Evolutionary conservation across 1,140 invertebrate species (phyloP).

Genomic region (Spodoptera frugiperda): DNA sequence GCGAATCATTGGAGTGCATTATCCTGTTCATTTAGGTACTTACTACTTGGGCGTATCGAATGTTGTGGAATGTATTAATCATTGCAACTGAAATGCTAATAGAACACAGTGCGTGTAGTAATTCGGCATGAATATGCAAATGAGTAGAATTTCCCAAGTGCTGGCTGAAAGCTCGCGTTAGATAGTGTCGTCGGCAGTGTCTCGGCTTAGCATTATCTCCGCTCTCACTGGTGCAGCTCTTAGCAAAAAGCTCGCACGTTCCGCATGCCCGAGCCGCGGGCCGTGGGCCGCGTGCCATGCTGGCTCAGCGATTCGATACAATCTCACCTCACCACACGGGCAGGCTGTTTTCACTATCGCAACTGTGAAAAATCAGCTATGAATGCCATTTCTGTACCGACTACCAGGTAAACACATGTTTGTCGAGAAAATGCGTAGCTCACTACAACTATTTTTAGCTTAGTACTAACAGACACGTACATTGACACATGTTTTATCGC

Average conservation of each 20-base stretch:
- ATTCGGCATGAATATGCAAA: too few relatives aligned
- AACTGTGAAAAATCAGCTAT: background rate
- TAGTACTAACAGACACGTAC: conserved; percentile 3
- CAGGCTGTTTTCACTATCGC: conserved; percentile 8
- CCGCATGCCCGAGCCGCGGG: background rate
- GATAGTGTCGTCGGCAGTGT: background rate
- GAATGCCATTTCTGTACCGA: background rate
- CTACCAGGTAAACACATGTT: background rate
- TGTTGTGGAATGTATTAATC: background rate
- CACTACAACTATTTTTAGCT: conserved; percentile 12
- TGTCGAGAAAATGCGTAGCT: background rate
- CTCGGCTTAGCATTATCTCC: conserved; percentile 9
- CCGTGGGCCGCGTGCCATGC: background rate
- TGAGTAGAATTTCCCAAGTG: too few relatives aligned
- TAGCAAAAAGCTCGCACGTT: conserved; percentile 25
- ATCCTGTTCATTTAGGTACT: background rate
- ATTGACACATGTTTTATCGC: conserved; percentile 13
- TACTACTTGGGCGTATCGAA: background rate
- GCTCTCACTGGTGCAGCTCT: conserved; percentile 12
- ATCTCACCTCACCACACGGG: conserved; percentile 2
- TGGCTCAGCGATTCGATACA: conserved; percentile 17
- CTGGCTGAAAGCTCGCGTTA: background rate
- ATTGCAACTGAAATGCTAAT: conserved; percentile 1
- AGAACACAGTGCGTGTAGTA: background rate
- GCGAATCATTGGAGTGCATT: too few relatives aligned